Evolutionary conservation across 2,797 vertebrate species (phyloP), one percentile per base, ranked within the genome.

Genomic region (Phrynocephalus vlangalii): DNA sequence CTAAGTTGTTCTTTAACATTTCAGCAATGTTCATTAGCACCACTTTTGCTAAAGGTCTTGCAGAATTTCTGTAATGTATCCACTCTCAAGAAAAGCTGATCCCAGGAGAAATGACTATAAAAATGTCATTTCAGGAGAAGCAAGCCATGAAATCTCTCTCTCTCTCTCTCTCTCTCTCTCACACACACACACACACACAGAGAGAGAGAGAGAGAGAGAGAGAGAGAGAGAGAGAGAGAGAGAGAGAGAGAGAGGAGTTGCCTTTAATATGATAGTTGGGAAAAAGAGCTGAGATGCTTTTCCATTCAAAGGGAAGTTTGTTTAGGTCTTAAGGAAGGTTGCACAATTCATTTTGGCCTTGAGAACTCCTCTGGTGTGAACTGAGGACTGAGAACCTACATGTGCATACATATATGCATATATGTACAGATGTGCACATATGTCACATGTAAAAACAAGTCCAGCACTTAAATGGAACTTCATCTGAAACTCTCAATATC

Each of bases 121-220:
- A 83, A 84, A 84, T 30, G 67, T 79, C 72, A 48, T 79, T 84
- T 79, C 68, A 50, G 33, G 26, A 72, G 86, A 88, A 83, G 76
- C n/a, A 18, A 72, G 33, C 26, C 68, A 48, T 84, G 48, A 76
- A 66, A 22, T 78, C 48, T 56, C 80, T 38, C 26, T 68, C 71
- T 48, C n/a, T 66, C 30, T 50, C 52, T 52, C 52, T 52, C 52
- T 52, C 52, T 52, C 11, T 44, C 38, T 4, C 38, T 2, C 38
- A 5, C 38, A 5, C 38, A 44, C 38, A 44, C 38, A 44, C 38
- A 44, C 38, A 44, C 38, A 44, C 38, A 44, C 38, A 44, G 33
- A 33, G 33, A 1, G 33, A 33, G 33, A 1, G 33, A 33, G 33
- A 3, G 38, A 38, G 38, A 44, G 38, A 44, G 38, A 44, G 38